Percentiles rank a stretch among this genome's conserved stretches.
Conservation (phyloP, 2,888 invertebrate genomes). For the Conistra vaccinii region DNA sequence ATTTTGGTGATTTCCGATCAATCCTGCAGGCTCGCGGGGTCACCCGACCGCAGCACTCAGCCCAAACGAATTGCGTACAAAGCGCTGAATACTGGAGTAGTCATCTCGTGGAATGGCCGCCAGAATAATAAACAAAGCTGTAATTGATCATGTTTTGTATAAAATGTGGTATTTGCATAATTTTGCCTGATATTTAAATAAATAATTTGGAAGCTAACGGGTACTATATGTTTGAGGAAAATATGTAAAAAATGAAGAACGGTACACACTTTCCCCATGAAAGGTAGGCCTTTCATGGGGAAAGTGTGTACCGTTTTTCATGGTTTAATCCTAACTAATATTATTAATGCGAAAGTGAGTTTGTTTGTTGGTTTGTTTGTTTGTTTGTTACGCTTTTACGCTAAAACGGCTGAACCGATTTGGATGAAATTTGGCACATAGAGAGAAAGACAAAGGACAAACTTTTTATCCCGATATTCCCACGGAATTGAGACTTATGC, state of each 20-base stretch:
- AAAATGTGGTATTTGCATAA: slow-evolving; percentile 57
- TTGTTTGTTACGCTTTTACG: no score
- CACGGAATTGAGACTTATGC: no score
- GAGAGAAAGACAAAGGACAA: no score
- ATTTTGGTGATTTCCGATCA: slow-evolving; percentile 3
- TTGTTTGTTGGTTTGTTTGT: no score
- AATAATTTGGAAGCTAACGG: slow-evolving; percentile 9
- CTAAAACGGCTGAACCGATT: no score
- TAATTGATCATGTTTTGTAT: slow-evolving; percentile 63
- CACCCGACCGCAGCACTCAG: slow-evolving; percentile 11
- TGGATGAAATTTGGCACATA: no score
- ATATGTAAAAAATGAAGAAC: neutral
- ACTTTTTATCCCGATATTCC: no score
- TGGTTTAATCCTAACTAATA: no score
- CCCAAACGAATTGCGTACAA: slow-evolving; percentile 42
- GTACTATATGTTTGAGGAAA: slow-evolving; percentile 10
- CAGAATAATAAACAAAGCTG: slow-evolving; percentile 60
- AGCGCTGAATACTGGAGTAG: slow-evolving; percentile 58
- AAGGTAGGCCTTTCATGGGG: no score
- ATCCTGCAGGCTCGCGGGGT: neutral
- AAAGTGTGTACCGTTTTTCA: neutral
- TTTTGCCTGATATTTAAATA: slow-evolving; percentile 30
- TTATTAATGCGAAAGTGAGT: no score
- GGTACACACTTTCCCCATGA: no score
- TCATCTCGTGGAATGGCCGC: slow-evolving; percentile 51